These are phyloP conservation scores for Branchellion lobata DNA, from an alignment of 2,888 invertebrate genomes.

Conservation along the genomic window DNA sequence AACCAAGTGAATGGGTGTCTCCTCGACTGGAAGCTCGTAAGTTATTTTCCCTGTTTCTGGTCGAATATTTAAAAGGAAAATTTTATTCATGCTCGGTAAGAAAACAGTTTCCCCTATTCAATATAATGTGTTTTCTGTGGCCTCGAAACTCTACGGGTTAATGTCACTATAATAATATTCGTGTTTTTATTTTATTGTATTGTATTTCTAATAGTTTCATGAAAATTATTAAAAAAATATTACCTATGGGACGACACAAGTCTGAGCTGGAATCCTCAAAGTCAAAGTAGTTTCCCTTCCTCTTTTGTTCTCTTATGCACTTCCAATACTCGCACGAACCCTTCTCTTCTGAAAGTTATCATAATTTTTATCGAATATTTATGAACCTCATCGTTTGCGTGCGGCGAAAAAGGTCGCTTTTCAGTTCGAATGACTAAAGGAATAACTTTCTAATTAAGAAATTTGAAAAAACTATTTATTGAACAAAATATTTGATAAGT, in stretches of 20 bases:
- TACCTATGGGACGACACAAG: neutral
- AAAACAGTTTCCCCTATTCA: neutral
- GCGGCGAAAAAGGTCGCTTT: too few species aligned
- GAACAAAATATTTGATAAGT: too few species aligned
- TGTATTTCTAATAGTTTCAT: neutral
- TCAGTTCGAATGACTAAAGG: too few species aligned
- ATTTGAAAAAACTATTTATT: too few species aligned
- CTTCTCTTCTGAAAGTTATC: neutral
- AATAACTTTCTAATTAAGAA: too few species aligned
- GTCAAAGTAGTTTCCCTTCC: neutral
- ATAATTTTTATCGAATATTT: too few species aligned
- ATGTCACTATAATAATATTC: too few species aligned
- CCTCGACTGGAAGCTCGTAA: neutral
- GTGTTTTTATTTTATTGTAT: too few species aligned
- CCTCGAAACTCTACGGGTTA: too few species aligned
- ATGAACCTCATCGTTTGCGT: too few species aligned
- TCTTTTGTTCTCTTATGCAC: neutral
- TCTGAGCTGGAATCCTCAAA: neutral
- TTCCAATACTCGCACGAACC: constrained; percentile 2
- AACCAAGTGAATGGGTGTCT: neutral
- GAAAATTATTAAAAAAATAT: neutral
- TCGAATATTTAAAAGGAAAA: too few species aligned
- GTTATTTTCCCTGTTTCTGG: neutral
- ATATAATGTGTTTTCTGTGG: neutral
- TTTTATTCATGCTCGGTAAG: neutral